Evolutionary conservation across 2,113 vertebrate genomes (phyloP).

Genomic region (Periophthalmodon schlosseri): DNA sequence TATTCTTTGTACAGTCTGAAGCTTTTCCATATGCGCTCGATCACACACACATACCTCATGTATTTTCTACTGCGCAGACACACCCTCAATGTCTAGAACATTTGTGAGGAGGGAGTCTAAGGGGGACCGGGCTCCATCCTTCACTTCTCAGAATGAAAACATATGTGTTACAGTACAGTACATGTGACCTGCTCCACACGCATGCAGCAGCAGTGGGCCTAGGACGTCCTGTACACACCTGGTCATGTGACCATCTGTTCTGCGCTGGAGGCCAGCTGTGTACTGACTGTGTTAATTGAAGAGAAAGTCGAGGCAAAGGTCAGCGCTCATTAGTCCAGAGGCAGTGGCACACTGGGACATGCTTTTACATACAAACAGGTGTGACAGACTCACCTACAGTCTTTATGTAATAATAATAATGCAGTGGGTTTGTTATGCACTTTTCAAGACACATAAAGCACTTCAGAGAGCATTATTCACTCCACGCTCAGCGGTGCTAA

Average conservation of each 20-base stretch:
- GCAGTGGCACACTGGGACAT: slow-evolving; percentile 6
- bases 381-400: slow-evolving; percentile 5
- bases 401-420: too few species aligned
- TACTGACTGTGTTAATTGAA: slow-evolving; percentile 1
- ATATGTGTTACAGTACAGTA: slow-evolving; percentile 42
- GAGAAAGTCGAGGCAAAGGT: neutral
- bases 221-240: slow-evolving; percentile 14
- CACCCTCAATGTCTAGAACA: slow-evolving; percentile 41
- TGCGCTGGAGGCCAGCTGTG: neutral
- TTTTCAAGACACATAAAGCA: too few species aligned
- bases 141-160: slow-evolving; percentile 41
- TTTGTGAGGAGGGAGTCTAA: slow-evolving; percentile 18
- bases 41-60: slow-evolving; percentile 29
- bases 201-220: neutral
- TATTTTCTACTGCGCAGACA: slow-evolving; percentile 12
- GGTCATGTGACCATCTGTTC: slow-evolving; percentile 14
- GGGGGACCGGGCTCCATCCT: slow-evolving; percentile 23
- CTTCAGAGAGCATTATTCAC: too few species aligned
- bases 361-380: neutral
- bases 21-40: slow-evolving; percentile 14
- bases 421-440: too few species aligned
- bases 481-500: too few species aligned
- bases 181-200: slow-evolving; percentile 24
- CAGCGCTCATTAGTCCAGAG: neutral
- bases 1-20: neutral